Evolutionary conservation across 2,113 vertebrate species (phyloP), one percentile per base, ranked within the genome.

Genomic region (Stercorarius parasiticus): DNA sequence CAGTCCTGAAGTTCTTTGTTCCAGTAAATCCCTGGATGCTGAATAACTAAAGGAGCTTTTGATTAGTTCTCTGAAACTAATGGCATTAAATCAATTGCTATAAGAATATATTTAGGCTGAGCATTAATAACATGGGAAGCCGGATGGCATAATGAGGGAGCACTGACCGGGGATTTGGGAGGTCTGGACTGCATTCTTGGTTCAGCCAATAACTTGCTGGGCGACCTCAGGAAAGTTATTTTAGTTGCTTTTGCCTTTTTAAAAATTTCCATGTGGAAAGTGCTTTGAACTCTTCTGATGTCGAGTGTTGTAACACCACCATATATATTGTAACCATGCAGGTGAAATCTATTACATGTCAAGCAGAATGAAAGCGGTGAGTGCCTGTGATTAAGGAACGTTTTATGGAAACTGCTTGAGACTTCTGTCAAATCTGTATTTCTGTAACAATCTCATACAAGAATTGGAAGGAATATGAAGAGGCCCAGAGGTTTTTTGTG

Each of bases 61-160:
- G 89, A 89, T 93, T 90, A 97, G 95, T 74, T 80, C 52, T 66
- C 87, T 94, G 92, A 88, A 97, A 90, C 87, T 93, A 95, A 96
- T 90, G 88, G 67, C 82, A 93, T 93, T 93, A 94, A 96, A 97
- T 96, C 96, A 94, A 94, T 96, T 94, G 87, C 78, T 94, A 29
- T 78, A 62, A 34, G 95, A 95, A 95, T 96, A 77, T 85, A 94
- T 89, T 96, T 97, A 96, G 93, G 81, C 78, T 72, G 69, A 91
- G 70, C 93, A 91, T 91, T 93, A 96, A 95, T 94, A 87, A 86
- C 49, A 61, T 36, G 66, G 78, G 92, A 93, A 76, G 74, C 82
- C 85, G 79, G 53, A 45, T 96, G 93, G 62, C 93, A 97, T 16
- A 80, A 89, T 91, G 96, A 97, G 86, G 84, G 93, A 97, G 43